Evolutionary conservation across 2,797 vertebrate genomes (phyloP), one percentile per base, ranked within the genome.

Genomic region (Notolabrus celidotus): DNA sequence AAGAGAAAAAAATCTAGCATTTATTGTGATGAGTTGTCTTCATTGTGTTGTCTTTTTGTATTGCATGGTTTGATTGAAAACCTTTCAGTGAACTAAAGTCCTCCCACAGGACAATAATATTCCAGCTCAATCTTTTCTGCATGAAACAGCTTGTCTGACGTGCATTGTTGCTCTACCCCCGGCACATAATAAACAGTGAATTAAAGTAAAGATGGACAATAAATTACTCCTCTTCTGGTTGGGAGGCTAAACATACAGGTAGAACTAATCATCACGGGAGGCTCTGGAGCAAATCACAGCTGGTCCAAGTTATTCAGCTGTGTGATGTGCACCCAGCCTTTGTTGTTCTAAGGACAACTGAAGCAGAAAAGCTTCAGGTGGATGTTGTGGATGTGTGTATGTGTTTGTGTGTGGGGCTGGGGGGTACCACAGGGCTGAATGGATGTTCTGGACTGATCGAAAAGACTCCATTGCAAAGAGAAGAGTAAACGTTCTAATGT

Each of bases 221-320:
- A 67, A 71, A 67, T 45, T 36, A 47, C 42, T 63, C 54, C 25
- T 74, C 19, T 19, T 67, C 9, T 72, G 54, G 39, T 33, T 64
- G 23, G 51, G 39, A 66, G 55, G 10, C 12, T 43, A 49, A 56
- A 64, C 63, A 78, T 29, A 39, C 20, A 27, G 38, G 7, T 42
- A 25, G 25, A 55, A 17, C 10, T 49, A 41, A 60, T 72, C 19
- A 49, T 39, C 5, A 33, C 7, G 12, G 39, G 14, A 43, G 53
- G 10, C 20, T 47, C 0, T 10, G 51, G 14, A 34, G 33, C 23
- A 49, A 54, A 69, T 43, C 45, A 50, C 45, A 62, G 63, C 20
- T 36, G 52, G 51, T 43, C 65, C 22, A 31, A 74, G 23, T 49
- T 45, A 57, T 57, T 80, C 62, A 34, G 29, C 36, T 43, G 62